Evolutionary conservation across 30 jellyfish, hydroid and myxozoan species (phyloP), one percentile per base, ranked within the genome.

Genomic region (Hydractinia echinata): DNA sequence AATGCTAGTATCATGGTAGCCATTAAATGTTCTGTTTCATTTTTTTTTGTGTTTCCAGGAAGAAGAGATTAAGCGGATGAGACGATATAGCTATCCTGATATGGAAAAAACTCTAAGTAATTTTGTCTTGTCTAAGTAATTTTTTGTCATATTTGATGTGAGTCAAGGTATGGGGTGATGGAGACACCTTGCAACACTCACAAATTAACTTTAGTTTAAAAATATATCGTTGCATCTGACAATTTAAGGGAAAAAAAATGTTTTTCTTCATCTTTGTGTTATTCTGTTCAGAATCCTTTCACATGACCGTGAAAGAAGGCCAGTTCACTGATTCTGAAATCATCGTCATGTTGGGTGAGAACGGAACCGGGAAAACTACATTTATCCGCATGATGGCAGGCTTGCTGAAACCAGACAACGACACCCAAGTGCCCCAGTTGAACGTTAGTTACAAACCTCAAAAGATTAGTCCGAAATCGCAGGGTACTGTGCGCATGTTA

Each of bases 341-440:
- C 55, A 78, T 94, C 56, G 99, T 94, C 39, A 82, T 94, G 85
- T 88, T 94, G 60, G 99, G 99, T 20, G 99, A 94, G 86, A 94
- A 94, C 55, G 99, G 99, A 9, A 94, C 99, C 4, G 99, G 99
- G 1, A 94, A 94, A 86, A 94, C 99, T 1, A 94, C 99, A 7
- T 94, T 94, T 82, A 94, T 94, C 56, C 95, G 97, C 10, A 94
- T 94, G 99, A 61, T 94, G 88, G 99, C 99, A 53, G 99, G 99
- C 10, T 60, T 93, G 49, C 69, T 93, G 51, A 60, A 78, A 56
- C 99, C 99, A 14, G 99, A 93, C 61, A 80, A 79, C 76, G 92
- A 87, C 66, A 91, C 79, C 53, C 85, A 78, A 1, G 86, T 88
- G 5, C 96, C 96, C 5, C 96, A 88, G 76, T 69, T 94, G 76